Conservation (phyloP, 1,140 invertebrate genomes). For the Triops longicaudatus region DNA sequence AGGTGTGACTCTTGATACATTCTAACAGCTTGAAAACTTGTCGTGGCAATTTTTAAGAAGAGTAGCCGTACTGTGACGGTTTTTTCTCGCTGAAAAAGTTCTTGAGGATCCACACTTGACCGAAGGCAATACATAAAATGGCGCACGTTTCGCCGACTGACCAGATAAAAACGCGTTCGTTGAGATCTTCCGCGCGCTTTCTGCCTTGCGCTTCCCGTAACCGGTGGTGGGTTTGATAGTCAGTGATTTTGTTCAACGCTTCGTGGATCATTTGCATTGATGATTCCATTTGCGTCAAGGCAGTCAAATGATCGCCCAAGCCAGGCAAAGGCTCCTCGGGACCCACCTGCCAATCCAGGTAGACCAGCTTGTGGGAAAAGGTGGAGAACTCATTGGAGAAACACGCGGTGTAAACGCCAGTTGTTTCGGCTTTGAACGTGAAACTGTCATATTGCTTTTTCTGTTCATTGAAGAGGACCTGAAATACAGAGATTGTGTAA, state of each 20-base stretch:
- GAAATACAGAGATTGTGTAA: neutral
- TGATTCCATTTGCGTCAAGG: slow-evolving; percentile 91
- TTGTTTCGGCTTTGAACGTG: slow-evolving; percentile 64
- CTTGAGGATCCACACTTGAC: slow-evolving; percentile 84
- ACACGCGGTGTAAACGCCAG: slow-evolving; percentile 78
- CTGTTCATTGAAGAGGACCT: slow-evolving; percentile 72
- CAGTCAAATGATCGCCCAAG: slow-evolving; percentile 79
- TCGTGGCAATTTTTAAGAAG: neutral
- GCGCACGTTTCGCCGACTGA: slow-evolving; percentile 78
- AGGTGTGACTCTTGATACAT: neutral
- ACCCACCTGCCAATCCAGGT: slow-evolving; percentile 96
- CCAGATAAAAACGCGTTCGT: slow-evolving; percentile 86
- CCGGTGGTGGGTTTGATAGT: slow-evolving; percentile 94
- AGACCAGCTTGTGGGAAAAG: slow-evolving; percentile 98
- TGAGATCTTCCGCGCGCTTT: slow-evolving; percentile 90
- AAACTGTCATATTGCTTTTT: slow-evolving; percentile 92
- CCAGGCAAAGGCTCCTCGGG: slow-evolving; percentile 79
- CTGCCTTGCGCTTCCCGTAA: slow-evolving; percentile 86
- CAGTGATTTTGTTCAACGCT: slow-evolving; percentile 72
- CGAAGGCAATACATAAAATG: slow-evolving; percentile 72
- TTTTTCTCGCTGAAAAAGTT: slow-evolving; percentile 91
- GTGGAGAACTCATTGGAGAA: slow-evolving; percentile 99
- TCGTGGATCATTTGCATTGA: slow-evolving; percentile 81
- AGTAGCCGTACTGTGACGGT: slow-evolving; percentile 39
- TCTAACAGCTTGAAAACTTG: neutral